Conservation (phyloP, 2,113 vertebrate genomes). For the Calcarius ornatus region DNA sequence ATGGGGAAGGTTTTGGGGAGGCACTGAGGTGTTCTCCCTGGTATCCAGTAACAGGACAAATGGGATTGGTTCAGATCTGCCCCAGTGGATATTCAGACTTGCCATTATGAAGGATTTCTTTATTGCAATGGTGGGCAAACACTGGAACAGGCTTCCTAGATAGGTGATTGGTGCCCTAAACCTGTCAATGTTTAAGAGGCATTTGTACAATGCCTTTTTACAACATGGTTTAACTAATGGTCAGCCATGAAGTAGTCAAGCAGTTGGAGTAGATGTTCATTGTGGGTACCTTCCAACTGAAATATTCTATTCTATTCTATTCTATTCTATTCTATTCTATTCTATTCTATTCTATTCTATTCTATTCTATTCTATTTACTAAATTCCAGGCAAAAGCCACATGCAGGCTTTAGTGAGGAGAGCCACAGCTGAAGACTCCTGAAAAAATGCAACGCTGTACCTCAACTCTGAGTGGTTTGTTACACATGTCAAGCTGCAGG, state of each 20-base stretch:
- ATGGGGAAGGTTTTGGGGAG: rapidly evolving
- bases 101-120: neutral
- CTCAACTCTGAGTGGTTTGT: neutral
- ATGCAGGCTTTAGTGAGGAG: neutral
- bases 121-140: neutral
- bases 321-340: neutral
- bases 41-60: rapidly evolving
- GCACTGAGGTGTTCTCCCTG: neutral
- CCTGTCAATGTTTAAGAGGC: neutral
- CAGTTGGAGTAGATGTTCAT: neutral
- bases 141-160: neutral
- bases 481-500: neutral
- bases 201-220: neutral
- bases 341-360: neutral
- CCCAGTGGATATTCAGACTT: neutral
- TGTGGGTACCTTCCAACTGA: neutral
- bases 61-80: neutral
- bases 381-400: neutral
- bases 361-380: neutral
- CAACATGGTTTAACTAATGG: neutral
- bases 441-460: neutral
- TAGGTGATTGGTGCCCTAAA: neutral
- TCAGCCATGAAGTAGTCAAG: neutral
- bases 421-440: neutral
- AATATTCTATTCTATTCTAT: neutral